Evolutionary conservation across 2,888 invertebrate species (phyloP), one percentile per base, ranked within the genome.

Genomic region (Agriopis leucophaearia): DNA sequence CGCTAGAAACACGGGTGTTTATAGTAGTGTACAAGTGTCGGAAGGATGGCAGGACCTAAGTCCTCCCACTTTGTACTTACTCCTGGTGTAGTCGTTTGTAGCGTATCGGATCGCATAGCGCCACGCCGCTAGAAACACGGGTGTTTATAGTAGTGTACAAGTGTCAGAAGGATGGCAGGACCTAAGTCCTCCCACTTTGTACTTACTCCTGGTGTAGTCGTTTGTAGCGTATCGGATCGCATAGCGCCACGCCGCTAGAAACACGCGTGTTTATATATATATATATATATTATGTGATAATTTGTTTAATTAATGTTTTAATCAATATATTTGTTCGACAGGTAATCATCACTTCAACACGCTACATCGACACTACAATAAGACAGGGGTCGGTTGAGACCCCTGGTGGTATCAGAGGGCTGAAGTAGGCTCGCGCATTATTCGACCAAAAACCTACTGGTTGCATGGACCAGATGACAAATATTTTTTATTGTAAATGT

Each of bases 41-140:
- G 73, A 80, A 69, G 86, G 89, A 58, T 95, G 96, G 85, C 92
- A 94, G 78, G 95, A 95, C 83, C 91, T 96, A 73, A 90, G 91
- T 27, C 77, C 92, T 35, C 90, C 94, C 5, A 91, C 96, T 0
- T 87, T 96, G 59, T 81, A 94, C 57, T 89, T 96, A 70, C 84
- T 96, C 73, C 78, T 96, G 35, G 71, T 95, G 65, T 97, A 96
- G 97, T 96, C 97, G 7, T 93, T 96, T 80, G 72, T 96, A 55
- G 95, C 94, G 6, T 94, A 87, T 82, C 78, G 86, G 57, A 69
- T 94, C 50, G 83, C 86, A 0, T 70, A 81, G 12, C 73, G 88
- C 1, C 42, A 71, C 10, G 15, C 58, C 7, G 4, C 44, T 7
- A 61, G 66, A 5, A 45, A 61, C 56, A 64, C 71, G 74, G 72